These are phyloP conservation scores for Cephalotes varians DNA, from an alignment of 2,888 invertebrate species.

Conservation along the genomic window DNA sequence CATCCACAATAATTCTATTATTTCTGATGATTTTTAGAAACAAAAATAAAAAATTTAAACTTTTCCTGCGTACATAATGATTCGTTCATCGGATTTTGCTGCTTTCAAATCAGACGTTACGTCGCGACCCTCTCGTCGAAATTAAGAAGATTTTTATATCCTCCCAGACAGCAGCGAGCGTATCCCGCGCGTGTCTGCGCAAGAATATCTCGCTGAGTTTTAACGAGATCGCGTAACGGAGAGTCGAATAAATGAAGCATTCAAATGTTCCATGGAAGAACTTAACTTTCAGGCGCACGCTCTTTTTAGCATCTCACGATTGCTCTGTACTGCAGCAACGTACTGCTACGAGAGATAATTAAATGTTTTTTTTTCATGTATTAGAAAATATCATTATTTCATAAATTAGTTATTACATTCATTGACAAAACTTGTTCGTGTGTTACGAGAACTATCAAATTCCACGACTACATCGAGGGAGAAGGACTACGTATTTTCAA, in stretches of 20 bases:
- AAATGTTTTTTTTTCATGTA: not conserved
- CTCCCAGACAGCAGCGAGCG: not conserved
- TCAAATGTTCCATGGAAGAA: slow-evolving; percentile 12
- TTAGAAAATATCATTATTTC: not conserved
- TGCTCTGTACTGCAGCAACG: not conserved
- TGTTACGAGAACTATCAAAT: not conserved
- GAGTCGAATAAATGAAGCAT: slow-evolving; percentile 36
- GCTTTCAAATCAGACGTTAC: not conserved
- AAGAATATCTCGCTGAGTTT: slow-evolving; percentile 31
- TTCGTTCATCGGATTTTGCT: not conserved
- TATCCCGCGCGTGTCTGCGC: not conserved
- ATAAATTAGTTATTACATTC: not conserved
- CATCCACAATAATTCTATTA: not conserved
- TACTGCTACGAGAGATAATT: not conserved
- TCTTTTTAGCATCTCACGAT: not conserved
- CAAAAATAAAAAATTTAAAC: not conserved
- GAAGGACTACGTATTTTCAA: not conserved
- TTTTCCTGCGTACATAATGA: not conserved
- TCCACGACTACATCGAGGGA: not conserved
- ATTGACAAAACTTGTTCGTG: not conserved
- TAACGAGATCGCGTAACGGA: slow-evolving; percentile 38
- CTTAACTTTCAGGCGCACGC: slow-evolving; percentile 11
- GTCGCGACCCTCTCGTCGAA: not conserved
- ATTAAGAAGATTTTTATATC: slow-evolving; percentile 41
- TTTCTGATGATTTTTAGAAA: not conserved